Base-by-base conservation (phyloP, 2,113 vertebrate genomes). In the Sula dactylatra region DNA sequence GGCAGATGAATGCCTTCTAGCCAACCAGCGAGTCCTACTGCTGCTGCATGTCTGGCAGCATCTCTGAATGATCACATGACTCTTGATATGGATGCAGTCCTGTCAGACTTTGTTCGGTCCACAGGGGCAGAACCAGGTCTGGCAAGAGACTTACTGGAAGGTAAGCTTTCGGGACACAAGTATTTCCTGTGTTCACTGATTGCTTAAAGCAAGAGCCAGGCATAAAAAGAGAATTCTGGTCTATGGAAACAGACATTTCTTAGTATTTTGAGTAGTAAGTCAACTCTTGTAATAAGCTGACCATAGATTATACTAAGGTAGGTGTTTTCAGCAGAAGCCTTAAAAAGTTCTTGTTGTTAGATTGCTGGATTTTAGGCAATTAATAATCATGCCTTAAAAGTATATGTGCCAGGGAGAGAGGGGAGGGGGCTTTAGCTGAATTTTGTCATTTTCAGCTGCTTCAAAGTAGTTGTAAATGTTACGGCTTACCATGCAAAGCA, bases 61-160 rank as follows among this genome's bases (percentile, higher is more conserved):
- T 98, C 98, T 97, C 99, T 99, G 98, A 98, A 99, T 99, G 99
- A 99, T 98, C 99, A 98, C 98, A 99, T 99, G 99, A 99, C 99
- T 98, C 99, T 99, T 99, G 99, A 99, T 98, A 99, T 99, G 99
- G 99, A 99, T 82, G 99, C 99, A 97, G 99, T 99, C 99, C 99
- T 99, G 98, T 99, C 99, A 99, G 99, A 99, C 99, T 99, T 99
- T 99, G 99, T 99, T 99, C 99, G 99, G 98, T 99, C 99, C 98
- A 99, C 99, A 4, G 99, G 99, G 99, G 99, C 99, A 97, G 99
- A 99, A 98, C 99, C 99, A 83, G 99, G 99, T 99, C 99, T 99
- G 99, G 99, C 99, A 97, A 99, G 99, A 98, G 99, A 99, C 98
- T 99, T 99, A 99, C 99, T 99, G 87, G 99, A 99, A 99, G 99